Percentiles rank a stretch among this genome's conserved stretches.
Evolutionary conservation across 2,113 vertebrate species (phyloP).

Genomic region (Choloepus hoffmanni): DNA sequence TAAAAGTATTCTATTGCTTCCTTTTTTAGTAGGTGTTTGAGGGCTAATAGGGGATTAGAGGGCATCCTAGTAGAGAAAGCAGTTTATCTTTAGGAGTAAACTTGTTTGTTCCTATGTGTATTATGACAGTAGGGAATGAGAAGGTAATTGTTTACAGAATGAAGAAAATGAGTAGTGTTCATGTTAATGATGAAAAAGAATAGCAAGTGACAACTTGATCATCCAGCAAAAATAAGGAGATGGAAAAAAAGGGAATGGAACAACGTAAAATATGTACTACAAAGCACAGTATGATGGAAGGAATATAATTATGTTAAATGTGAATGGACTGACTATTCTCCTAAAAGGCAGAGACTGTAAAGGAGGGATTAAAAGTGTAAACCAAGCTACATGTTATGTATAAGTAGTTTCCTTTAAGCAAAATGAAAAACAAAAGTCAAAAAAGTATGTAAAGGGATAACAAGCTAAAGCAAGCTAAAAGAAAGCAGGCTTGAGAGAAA

Average conservation of each 20-base stretch:
- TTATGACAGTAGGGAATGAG: not conserved
- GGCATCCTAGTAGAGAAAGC: not conserved
- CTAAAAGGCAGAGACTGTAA: not conserved
- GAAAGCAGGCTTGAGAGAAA: not conserved
- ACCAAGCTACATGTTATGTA: not conserved
- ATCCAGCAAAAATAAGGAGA: not conserved
- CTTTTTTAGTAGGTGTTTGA: not conserved
- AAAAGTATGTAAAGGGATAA: not conserved
- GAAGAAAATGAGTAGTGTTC: not conserved
- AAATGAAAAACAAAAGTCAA: constrained; percentile 2
- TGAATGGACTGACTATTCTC: not conserved
- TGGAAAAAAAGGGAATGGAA: not conserved
- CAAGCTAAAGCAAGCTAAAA: not conserved
- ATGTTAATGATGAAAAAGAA: not conserved
- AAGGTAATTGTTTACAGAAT: not conserved
- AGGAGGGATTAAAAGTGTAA: not conserved
- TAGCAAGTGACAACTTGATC: not conserved
- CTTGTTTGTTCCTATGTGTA: not conserved
- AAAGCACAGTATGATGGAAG: not conserved
- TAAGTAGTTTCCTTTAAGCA: not conserved
- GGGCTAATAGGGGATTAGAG: not conserved
- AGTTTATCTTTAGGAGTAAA: not conserved
- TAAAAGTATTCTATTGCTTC: not conserved
- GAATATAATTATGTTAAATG: not conserved
- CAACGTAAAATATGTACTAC: not conserved